phyloP scores from a whole-genome alignment of 2,113 vertebrate species.

The Phaethornis superciliosus region DNA sequence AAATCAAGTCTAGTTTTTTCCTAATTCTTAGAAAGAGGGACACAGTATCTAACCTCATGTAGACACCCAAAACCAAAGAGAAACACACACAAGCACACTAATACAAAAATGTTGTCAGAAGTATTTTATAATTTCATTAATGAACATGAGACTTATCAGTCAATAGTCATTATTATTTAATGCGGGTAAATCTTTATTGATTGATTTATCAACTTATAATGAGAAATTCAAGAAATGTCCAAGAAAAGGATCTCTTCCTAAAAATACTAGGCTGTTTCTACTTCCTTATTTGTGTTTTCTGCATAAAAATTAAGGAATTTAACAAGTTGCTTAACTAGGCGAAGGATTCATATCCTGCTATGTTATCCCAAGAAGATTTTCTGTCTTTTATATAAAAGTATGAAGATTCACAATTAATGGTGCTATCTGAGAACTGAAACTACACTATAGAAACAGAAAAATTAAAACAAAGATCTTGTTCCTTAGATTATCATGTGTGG shows the following conservation, averaged over 20 bases:
- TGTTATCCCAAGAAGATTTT: too few species aligned
- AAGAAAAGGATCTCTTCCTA: background rate
- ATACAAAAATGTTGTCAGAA: background rate
- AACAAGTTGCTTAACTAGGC: background rate
- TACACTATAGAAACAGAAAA: background rate
- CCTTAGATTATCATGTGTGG: background rate
- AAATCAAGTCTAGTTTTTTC: too few species aligned
- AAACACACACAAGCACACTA: background rate
- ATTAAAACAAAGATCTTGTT: background rate
- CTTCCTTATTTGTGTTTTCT: background rate
- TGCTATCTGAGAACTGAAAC: background rate
- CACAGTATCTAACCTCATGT: background rate
- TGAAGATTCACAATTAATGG: background rate
- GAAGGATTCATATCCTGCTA: background rate
- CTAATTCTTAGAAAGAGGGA: background rate
- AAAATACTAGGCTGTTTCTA: background rate
- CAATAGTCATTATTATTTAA: background rate
- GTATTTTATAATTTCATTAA: background rate
- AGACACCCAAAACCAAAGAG: too few species aligned
- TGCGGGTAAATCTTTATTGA: background rate
- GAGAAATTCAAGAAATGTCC: too few species aligned
- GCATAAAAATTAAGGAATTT: background rate
- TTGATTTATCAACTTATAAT: background rate
- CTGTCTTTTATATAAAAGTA: background rate
- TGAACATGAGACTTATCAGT: background rate